A percentile compares a stretch with the other conserved stretches of the same genome.
These are phyloP conservation scores for Galaxias olidus DNA, from an alignment of 2,797 vertebrate species.

Conservation along the genomic window DNA sequence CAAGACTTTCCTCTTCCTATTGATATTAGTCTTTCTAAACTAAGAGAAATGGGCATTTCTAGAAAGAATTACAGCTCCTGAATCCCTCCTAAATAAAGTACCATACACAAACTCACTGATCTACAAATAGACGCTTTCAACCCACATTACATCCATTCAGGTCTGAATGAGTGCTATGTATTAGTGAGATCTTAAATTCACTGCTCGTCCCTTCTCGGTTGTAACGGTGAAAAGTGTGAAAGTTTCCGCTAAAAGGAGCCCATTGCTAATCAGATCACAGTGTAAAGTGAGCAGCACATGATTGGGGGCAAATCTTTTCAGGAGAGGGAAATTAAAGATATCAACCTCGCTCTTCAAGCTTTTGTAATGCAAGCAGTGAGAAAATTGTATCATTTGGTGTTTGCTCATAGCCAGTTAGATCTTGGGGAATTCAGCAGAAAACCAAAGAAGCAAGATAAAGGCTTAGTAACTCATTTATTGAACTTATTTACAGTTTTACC, in stretches of 20 bases:
- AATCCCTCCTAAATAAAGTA: constrained; percentile 4
- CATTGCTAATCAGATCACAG: constrained; percentile 40
- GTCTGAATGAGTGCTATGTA: background rate
- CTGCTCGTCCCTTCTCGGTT: background rate
- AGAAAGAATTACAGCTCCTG: background rate
- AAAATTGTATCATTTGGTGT: too few relatives aligned
- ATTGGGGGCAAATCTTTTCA: background rate
- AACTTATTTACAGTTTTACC: too few relatives aligned
- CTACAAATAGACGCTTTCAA: constrained; percentile 13
- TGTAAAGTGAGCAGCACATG: background rate
- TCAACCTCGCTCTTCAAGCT: background rate
- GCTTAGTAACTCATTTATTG: too few relatives aligned
- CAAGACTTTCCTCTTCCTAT: background rate
- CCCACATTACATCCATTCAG: background rate
- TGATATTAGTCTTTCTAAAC: background rate
- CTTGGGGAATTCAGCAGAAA: too few relatives aligned
- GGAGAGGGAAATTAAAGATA: background rate
- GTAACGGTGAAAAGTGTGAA: constrained; percentile 18
- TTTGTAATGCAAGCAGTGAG: too few relatives aligned
- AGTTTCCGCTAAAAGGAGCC: constrained; percentile 34
- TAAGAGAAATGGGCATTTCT: background rate
- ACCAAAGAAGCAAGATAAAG: too few relatives aligned
- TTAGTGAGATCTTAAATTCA: constrained; percentile 23
- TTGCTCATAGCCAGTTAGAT: too few relatives aligned
- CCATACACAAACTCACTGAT: constrained; percentile 1